Conservation (phyloP, 2,113 vertebrate genomes). For the Grammomys surdaster region DNA sequence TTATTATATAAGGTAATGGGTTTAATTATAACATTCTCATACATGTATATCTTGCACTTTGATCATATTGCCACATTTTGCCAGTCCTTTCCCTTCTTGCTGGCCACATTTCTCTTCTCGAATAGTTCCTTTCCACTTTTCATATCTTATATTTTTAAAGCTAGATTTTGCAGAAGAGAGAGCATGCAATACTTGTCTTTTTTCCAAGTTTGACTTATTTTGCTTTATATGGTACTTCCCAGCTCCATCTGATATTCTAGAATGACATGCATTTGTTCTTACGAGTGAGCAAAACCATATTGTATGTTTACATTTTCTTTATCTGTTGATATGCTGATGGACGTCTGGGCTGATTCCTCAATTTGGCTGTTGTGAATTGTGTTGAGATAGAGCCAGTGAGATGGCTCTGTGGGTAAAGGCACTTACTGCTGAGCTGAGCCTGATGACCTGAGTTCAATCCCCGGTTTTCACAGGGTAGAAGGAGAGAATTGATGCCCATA, state of each 20-base stretch:
- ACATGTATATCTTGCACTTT: neutral
- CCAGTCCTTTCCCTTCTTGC: neutral
- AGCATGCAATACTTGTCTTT: neutral
- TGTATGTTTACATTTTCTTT: neutral
- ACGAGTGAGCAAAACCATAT: neutral
- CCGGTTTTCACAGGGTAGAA: neutral
- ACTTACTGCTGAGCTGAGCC: neutral
- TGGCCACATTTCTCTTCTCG: neutral
- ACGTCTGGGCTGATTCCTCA: neutral
- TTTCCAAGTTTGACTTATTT: neutral
- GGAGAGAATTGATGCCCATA: neutral
- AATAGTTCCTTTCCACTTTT: neutral
- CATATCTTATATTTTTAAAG: neutral
- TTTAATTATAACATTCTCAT: neutral
- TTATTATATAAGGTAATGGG: neutral
- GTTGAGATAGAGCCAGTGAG: neutral
- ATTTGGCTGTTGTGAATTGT: neutral
- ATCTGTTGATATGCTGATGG: neutral
- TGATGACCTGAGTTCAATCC: neutral
- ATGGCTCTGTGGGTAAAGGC: neutral
- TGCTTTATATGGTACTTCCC: neutral
- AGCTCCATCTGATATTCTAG: neutral
- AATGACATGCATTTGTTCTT: neutral
- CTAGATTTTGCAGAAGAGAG: neutral
- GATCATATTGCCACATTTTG: neutral